Base-by-base conservation (phyloP, 2,113 vertebrate genomes). In the Lichenostomus cassidix region DNA sequence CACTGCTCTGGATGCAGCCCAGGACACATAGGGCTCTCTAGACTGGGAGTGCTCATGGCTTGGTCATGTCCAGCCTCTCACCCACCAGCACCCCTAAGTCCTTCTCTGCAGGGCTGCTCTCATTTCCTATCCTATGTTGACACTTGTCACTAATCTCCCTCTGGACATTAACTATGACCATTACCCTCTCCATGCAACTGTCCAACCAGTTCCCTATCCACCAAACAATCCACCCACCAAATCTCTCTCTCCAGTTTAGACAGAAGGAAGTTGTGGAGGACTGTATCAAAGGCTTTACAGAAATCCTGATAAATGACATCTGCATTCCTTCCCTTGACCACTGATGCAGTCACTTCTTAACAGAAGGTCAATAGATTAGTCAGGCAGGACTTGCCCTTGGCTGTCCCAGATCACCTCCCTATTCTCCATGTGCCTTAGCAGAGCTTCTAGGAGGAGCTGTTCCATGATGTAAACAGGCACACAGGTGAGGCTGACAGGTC, bases 51-150 rank as follows among this genome's bases (percentile, higher is more conserved):
- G 69, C 53, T 1, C 46, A n/a, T 21, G 2, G 29, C 22, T 23
- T 39, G 22, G 7, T 47, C 64, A 53, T 12, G 18, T 18, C 21
- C 50, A 83, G 21, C 39, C 41, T 24, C 39, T 52, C 44, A 77
- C 0, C 13, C 29, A 56, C 10, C 33, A 21, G 44, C 17, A 52
- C 0, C 8, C 4, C 24, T 14, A 77, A 41, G 2, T 0, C 17
- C 15, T 83, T 47, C 37, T 41, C 1, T 0, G 5, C 8, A 70
- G 12, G 10, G 28, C 28, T 77, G 20, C 11, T 70, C 7, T 56
- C 19, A 50, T 44, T 33, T 49, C 29, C 23, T 33, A 12, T 42
- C 31, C 22, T 63, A 8, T 11, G n/a, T 12, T 64, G 16, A 58
- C 27, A 52, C 39, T 39, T 39, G 15, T 75, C 33, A 19, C 39